Percentiles rank a stretch among this genome's conserved stretches.
phyloP scores from a whole-genome alignment of 2,113 vertebrate species.

The Paralichthys olivaceus region DNA sequence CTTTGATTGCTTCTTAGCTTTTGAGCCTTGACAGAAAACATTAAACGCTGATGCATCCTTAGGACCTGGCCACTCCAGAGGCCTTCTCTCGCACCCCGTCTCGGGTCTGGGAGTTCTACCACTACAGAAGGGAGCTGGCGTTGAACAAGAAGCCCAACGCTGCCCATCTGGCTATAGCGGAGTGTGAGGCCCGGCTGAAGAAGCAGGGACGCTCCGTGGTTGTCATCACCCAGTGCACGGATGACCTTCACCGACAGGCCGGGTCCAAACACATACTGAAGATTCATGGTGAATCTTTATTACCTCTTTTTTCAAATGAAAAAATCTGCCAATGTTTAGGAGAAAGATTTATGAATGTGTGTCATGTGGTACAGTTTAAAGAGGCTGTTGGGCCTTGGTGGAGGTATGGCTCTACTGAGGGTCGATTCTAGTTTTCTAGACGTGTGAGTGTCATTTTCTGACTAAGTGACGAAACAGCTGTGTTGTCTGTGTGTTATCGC shows the following conservation, averaged over 20 bases:
- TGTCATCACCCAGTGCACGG: constrained; percentile 95
- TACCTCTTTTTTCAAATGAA: neutral
- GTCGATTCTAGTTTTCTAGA: too few species aligned
- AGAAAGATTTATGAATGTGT: too few species aligned
- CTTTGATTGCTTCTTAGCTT: neutral
- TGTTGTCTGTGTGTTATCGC: constrained; percentile 53
- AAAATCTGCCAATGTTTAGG: neutral
- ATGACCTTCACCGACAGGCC: constrained; percentile 92
- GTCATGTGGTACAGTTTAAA: too few species aligned
- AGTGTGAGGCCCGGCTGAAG: constrained; percentile 89
- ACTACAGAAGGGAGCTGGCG: constrained; percentile 91
- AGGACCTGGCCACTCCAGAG: constrained; percentile 93
- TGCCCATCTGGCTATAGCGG: constrained; percentile 89
- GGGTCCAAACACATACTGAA: constrained; percentile 92
- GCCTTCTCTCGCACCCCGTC: constrained; percentile 92
- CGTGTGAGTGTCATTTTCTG: neutral
- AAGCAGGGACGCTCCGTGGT: constrained; percentile 88
- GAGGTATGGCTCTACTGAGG: too few species aligned
- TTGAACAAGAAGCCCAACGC: constrained; percentile 86
- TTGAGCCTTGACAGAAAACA: constrained; percentile 13
- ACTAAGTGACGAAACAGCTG: constrained; percentile 28
- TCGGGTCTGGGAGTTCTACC: constrained; percentile 97
- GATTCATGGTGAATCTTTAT: constrained; percentile 87
- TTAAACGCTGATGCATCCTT: constrained; percentile 4
- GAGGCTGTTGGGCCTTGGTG: too few species aligned